A percentile compares a stretch with the other conserved stretches of the same genome.
Conservation (phyloP, 2,888 invertebrate species). For the Drosophila paucipuncta region DNA sequence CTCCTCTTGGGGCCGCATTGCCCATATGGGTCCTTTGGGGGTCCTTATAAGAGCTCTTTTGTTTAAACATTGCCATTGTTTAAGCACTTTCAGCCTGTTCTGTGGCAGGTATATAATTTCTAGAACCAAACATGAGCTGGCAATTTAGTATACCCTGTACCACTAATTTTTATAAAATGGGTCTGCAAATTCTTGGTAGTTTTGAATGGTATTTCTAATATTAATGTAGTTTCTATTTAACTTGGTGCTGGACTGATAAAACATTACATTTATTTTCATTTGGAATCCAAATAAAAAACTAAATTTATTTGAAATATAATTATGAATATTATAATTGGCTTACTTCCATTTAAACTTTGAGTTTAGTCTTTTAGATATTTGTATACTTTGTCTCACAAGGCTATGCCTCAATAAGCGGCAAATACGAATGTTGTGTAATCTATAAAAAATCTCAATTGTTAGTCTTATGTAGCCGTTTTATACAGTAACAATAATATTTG, state of each 20-base stretch:
- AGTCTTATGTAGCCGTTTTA: not conserved
- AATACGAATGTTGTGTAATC: not conserved
- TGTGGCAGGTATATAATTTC: not conserved
- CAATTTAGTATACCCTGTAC: not conserved
- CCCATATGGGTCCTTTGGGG: not conserved
- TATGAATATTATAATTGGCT: not conserved
- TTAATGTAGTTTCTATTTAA: not conserved
- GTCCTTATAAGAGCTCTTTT: slow-evolving; percentile 3
- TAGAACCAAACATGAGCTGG: not conserved
- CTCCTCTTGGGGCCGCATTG: not conserved
- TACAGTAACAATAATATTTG: not conserved
- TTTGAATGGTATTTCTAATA: not conserved
- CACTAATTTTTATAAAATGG: not conserved
- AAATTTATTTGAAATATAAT: not conserved
- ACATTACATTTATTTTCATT: not conserved
- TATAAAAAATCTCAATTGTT: not conserved
- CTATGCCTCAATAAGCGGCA: not conserved
- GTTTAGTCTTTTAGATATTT: too few relatives aligned
- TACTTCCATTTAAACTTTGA: not conserved
- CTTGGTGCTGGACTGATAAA: not conserved
- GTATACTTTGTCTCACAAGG: not conserved
- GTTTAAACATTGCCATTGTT: slow-evolving; percentile 18
- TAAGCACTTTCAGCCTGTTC: not conserved
- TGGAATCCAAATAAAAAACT: not conserved
- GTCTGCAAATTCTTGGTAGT: not conserved